Percentiles rank a stretch among this genome's conserved stretches.
Conservation (phyloP, 2,113 vertebrate genomes). For the Clinocottus analis region DNA sequence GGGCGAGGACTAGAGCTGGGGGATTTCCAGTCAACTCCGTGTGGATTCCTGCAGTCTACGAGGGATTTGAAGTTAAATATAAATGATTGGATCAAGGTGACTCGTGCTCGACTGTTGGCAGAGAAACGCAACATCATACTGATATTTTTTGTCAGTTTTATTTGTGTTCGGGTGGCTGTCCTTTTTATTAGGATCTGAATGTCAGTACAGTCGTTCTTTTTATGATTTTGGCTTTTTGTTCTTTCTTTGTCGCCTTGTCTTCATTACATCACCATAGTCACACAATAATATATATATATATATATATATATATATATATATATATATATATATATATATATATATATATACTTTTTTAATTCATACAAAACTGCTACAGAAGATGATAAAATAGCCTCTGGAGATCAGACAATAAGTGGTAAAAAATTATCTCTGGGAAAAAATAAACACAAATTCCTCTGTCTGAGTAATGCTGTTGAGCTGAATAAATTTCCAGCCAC, state of each 20-base stretch:
- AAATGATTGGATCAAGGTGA: slow-evolving; percentile 75
- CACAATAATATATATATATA: too few species aligned
- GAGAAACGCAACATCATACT: slow-evolving; percentile 47
- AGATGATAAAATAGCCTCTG: not conserved
- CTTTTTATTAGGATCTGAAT: slow-evolving; percentile 21
- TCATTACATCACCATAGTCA: not conserved
- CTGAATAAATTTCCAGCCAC: slow-evolving; percentile 9
- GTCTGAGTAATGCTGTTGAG: not conserved
- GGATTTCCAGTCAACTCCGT: slow-evolving; percentile 67
- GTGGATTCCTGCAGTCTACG: slow-evolving; percentile 44
- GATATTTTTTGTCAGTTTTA: slow-evolving; percentile 44
- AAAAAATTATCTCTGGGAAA: not conserved
- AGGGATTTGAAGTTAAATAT: slow-evolving; percentile 61
- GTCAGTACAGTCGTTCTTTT: slow-evolving; percentile 29
- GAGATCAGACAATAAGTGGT: not conserved
- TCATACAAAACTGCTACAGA: not conserved
- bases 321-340: too few species aligned
- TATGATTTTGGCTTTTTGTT: slow-evolving; percentile 20
- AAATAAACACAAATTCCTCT: not conserved
- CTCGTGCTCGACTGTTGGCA: slow-evolving; percentile 49
- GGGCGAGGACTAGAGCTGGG: slow-evolving; percentile 28
- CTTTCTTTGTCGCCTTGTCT: not conserved
- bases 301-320: too few species aligned
- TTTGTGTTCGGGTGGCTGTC: slow-evolving; percentile 27
- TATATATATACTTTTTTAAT: not conserved